Conservation (phyloP, 2,888 invertebrate genomes). For the Microdon myrmicae region DNA sequence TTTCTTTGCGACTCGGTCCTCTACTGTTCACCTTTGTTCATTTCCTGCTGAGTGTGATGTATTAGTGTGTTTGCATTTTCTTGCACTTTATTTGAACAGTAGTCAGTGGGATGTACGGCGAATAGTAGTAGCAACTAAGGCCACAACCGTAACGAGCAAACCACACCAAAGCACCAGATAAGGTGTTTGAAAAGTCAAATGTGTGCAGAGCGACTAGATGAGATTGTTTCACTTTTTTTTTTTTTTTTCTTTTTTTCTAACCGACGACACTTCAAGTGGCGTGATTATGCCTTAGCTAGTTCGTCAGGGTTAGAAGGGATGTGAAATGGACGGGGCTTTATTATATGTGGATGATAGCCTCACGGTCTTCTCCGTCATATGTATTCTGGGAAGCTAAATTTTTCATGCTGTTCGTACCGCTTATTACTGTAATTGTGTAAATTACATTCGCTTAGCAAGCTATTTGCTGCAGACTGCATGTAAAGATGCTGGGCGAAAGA, state of each 20-base stretch:
- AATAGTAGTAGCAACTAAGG: background rate
- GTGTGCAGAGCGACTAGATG: slow-evolving; percentile 14
- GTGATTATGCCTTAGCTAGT: background rate
- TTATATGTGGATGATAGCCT: no score
- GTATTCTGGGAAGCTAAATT: slow-evolving; percentile 10
- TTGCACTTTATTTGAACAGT: slow-evolving; percentile 31
- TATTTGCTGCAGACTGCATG: no score
- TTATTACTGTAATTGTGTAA: slow-evolving; percentile 40
- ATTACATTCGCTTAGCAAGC: slow-evolving; percentile 14
- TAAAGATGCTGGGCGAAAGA: no score
- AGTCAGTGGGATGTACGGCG: slow-evolving; percentile 22
- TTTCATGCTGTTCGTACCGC: slow-evolving; percentile 31
- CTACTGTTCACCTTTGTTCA: slow-evolving; percentile 46
- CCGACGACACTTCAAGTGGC: background rate
- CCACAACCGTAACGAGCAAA: background rate
- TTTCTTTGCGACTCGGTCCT: slow-evolving; percentile 42
- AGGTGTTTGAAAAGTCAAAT: slow-evolving; percentile 24
- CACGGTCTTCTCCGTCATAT: no score
- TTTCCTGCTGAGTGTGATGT: slow-evolving; percentile 52
- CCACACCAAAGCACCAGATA: no score
- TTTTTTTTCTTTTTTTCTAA: background rate
- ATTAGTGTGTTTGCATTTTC: slow-evolving; percentile 48
- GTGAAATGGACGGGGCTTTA: no score
- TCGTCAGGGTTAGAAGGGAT: no score
- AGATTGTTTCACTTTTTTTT: slow-evolving; percentile 13